Percentiles rank a stretch among this genome's conserved stretches.
These are phyloP conservation scores for Crocuta crocuta DNA, from an alignment of 2,113 vertebrate species.

Conservation along the genomic window DNA sequence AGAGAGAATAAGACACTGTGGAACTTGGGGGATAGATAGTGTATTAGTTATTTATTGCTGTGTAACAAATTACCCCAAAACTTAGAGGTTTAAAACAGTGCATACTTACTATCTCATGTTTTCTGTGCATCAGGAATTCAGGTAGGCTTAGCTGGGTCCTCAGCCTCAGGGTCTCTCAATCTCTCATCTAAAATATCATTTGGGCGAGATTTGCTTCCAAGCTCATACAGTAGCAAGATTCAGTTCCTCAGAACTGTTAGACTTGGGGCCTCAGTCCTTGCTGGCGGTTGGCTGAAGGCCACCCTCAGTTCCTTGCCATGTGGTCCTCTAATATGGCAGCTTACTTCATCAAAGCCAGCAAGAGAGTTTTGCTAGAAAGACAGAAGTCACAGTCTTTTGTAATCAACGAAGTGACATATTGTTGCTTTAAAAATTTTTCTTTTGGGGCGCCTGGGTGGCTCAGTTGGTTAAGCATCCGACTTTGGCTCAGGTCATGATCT, in stretches of 20 bases:
- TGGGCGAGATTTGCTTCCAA: background rate
- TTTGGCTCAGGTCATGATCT: too few relatives aligned
- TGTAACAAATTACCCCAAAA: background rate
- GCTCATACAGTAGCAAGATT: background rate
- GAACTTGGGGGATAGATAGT: background rate
- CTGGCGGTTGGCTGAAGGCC: background rate
- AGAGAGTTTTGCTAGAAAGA: background rate
- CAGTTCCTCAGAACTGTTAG: background rate
- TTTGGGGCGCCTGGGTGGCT: too few relatives aligned
- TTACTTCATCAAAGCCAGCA: background rate
- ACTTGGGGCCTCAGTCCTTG: background rate
- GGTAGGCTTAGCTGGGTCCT: background rate
- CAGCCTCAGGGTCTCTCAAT: background rate
- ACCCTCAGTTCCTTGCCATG: background rate
- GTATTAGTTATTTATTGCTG: background rate
- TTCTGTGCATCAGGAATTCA: background rate
- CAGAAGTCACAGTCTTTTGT: background rate
- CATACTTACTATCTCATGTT: background rate
- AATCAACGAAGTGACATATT: background rate
- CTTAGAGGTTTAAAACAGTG: background rate
- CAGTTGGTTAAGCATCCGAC: too few relatives aligned
- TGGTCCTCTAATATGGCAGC: background rate
- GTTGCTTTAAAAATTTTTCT: background rate
- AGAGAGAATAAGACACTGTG: background rate
- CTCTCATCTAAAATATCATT: background rate